Conservation (phyloP, 2,888 invertebrate species). For the Pseudococcus jackbeardsleyi region DNA sequence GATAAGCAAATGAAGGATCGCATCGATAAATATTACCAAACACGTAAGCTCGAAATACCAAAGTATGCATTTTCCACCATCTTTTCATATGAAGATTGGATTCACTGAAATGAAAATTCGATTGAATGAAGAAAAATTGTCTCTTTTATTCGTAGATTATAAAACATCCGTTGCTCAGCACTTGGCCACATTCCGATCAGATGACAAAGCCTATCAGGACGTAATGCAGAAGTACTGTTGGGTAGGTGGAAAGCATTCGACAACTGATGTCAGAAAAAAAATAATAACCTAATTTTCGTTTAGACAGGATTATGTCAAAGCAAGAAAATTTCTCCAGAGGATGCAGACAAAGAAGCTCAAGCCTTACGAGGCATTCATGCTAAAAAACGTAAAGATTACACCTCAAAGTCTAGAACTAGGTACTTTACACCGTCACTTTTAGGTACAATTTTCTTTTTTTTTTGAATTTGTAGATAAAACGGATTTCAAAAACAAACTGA, state of each 20-base stretch:
- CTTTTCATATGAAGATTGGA: too few relatives aligned
- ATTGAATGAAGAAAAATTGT: too few relatives aligned
- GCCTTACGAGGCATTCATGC: background rate
- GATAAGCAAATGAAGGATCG: background rate
- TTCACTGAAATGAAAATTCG: too few relatives aligned
- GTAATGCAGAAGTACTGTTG: background rate
- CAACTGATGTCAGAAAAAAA: background rate
- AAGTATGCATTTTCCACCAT: too few relatives aligned
- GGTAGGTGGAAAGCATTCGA: background rate
- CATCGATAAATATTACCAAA: background rate
- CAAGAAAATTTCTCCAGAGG: background rate
- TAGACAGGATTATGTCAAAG: background rate
- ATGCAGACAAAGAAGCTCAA: background rate
- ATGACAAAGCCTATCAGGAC: background rate
- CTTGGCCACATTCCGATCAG: background rate
- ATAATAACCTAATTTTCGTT: background rate
- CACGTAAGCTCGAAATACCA: background rate
- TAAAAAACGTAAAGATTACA: background rate
- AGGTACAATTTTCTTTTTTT: background rate
- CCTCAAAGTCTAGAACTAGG: background rate
- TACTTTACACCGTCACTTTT: background rate
- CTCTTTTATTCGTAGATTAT: background rate
- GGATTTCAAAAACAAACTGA: background rate
- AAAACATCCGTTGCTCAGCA: background rate
- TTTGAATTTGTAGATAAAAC: background rate